Evolutionary conservation across 2,888 invertebrate genomes (phyloP).

Genomic region (Mycalesis mineus): DNA sequence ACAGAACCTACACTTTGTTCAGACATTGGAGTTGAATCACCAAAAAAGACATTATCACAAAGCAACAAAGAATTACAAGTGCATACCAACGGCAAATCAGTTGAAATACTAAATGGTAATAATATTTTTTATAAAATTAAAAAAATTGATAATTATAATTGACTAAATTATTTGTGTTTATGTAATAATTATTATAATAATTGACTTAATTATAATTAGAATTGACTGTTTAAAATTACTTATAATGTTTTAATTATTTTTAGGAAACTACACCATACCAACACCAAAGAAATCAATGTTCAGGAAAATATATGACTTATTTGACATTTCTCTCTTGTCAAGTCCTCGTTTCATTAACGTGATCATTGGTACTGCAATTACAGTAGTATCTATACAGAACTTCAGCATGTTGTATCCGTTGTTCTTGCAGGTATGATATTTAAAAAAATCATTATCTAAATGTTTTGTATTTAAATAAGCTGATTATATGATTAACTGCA

Average conservation of each 20-base stretch:
- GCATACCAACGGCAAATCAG: constrained; percentile 34
- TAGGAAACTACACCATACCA: constrained; percentile 36
- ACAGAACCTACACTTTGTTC: constrained; percentile 33
- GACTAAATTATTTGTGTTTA: too few species aligned
- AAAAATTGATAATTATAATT: too few species aligned
- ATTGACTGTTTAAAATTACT: too few species aligned
- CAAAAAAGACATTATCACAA: constrained; percentile 37
- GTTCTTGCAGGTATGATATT: constrained; percentile 75
- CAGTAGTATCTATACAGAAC: constrained; percentile 82
- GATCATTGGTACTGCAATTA: constrained; percentile 81
- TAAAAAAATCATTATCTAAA: too few species aligned
- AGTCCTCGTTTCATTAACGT: constrained; percentile 82
- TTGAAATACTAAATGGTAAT: constrained; percentile 45
- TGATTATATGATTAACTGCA: too few species aligned
- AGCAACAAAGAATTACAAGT: constrained; percentile 46
- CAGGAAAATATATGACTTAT: constrained; percentile 62
- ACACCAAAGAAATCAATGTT: constrained; percentile 38
- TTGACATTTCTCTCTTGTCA: constrained; percentile 81
- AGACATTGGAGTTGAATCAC: constrained; percentile 35
- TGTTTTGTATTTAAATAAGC: too few species aligned
- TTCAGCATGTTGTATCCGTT: constrained; percentile 85
- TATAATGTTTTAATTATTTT: constrained; percentile 27
- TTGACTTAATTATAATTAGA: too few species aligned
- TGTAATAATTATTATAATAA: too few species aligned
- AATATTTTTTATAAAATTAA: constrained; percentile 17